Evolutionary conservation across 2,797 vertebrate species (phyloP), one percentile per base, ranked within the genome.

Genomic region (Phalloptychus januarius): DNA sequence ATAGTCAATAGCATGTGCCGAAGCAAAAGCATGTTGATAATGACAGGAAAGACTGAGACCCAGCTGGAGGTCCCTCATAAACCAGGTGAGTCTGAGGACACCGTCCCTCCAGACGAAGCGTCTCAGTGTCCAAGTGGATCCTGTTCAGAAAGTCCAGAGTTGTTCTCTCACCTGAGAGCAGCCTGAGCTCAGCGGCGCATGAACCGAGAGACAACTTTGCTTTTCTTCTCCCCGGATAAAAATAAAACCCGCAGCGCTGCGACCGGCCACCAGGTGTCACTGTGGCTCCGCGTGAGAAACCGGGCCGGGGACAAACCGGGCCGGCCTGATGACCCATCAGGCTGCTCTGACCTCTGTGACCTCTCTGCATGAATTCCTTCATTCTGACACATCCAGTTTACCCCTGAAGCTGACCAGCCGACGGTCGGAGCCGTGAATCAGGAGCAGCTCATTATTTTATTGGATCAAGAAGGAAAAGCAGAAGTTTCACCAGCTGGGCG

Each of bases 251-350:
- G 25, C 10, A 1, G 36, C 0, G 0, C 0, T 0, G 3, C 3
- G 40, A 12, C 3, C 20, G 31, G 56, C 87, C 91, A 92, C 50
- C 70, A 15, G 89, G 86, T 69, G 91, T 76, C 89, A 80, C 77
- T 83, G 79, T 78, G 80, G 1, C 84, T 72, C 85, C 2, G 25
- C 2, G 75, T 4, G 2, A 11, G 2, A 58, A 45, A 10, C 3
- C 84, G 5, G 13, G 67, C 50, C 0, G 56, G 75, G 65, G 71
- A 69, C 12, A 11, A 81, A 5, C 2, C 56, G 20, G 3, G 54
- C 76, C 83, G 78, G 74, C 40, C 0, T 18, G 77, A 74, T 73
- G 73, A 87, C 76, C n/a, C 71, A 83, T 74, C 58, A 69, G 52
- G 8, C 71, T 18, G 16, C 46, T 18, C 46, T 48, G 46, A 48